A percentile compares a stretch with the other conserved stretches of the same genome.
Evolutionary conservation across 2,797 vertebrate genomes (phyloP).

Genomic region (Molossus molossus): DNA sequence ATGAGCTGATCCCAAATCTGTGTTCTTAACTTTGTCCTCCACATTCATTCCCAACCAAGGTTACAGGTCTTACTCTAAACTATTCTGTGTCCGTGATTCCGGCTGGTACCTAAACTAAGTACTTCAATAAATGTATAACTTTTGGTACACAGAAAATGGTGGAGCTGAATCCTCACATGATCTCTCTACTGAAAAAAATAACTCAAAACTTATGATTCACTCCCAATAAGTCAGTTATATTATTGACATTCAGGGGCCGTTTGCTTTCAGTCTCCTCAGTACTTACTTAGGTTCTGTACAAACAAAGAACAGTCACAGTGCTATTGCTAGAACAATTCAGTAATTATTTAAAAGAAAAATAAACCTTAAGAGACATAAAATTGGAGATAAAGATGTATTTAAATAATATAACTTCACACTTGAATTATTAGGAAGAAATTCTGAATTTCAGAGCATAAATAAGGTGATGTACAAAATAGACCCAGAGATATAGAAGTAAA

Average conservation of each 20-base stretch:
- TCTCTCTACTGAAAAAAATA: not conserved
- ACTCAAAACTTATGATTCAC: slow-evolving; percentile 9
- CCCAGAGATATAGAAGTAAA: no score
- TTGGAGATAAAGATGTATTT: slow-evolving; percentile 43
- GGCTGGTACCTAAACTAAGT: not conserved
- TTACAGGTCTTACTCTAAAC: not conserved
- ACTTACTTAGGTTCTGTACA: slow-evolving; percentile 8
- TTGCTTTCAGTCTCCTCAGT: slow-evolving; percentile 27
- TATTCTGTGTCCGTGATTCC: slow-evolving; percentile 1
- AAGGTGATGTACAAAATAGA: no score
- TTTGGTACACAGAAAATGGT: not conserved
- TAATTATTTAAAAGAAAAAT: slow-evolving; percentile 36
- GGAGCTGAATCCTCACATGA: not conserved
- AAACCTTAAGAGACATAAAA: slow-evolving; percentile 51
- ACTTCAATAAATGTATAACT: not conserved
- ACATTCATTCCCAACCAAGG: not conserved
- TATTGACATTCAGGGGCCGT: not conserved
- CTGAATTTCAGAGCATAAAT: slow-evolving; percentile 41
- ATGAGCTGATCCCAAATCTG: not conserved
- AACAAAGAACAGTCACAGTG: not conserved
- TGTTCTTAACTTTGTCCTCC: not conserved
- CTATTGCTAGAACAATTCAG: not conserved
- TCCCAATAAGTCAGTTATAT: not conserved
- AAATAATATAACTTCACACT: not conserved
- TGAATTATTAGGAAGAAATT: slow-evolving; percentile 34